Base-by-base conservation (phyloP, 2,797 vertebrate genomes). In the Crocodylus rhombifer region DNA sequence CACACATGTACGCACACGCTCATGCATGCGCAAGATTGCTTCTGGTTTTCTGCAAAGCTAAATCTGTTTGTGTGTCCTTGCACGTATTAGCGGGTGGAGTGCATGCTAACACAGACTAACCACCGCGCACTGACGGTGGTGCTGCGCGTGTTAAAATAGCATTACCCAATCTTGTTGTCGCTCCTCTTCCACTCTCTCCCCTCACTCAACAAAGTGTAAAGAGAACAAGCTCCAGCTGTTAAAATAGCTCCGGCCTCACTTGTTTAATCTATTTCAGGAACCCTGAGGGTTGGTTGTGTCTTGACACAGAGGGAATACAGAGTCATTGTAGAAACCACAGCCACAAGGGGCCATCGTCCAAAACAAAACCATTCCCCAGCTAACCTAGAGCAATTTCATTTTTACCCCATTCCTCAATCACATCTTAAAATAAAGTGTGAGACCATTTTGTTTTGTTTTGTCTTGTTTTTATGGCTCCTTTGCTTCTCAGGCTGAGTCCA, bases 251-350 rank as follows among this genome's bases (percentile, higher is more conserved):
- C 81, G 0, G 90, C 94, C 94, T 95, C 92, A 87, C 94, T 96
- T 85, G 91, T 92, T 91, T 91, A 76, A 75, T 95, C 94, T 97
- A 97, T 97, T 97, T 97, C 95, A 94, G 96, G 96, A 96, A 58
- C 36, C 64, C 42, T 69, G 80, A 81, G 42, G 69, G 28, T 83
- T 95, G 58, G 93, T 95, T 96, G 89, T 73, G 91, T 96, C 94
- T 86, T 90, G 93, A 96, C 92, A 95, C 82, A 95, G 95, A 97
- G 82, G 93, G 87, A 96, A 96, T 80, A 95, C 86, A 95, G 94
- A 89, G 88, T 91, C n/a, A 1, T 95, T 96, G 92, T 93, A 76
- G 92, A 95, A 97, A 96, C 96, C 78, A 88, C 91, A 95, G 96
- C 93, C 94, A 90, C 97, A 96, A 93, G 93, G 94, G 96, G 82